These are phyloP conservation scores for Contarinia nasturtii DNA, from an alignment of 1,140 invertebrate genomes.

Conservation along the genomic window DNA sequence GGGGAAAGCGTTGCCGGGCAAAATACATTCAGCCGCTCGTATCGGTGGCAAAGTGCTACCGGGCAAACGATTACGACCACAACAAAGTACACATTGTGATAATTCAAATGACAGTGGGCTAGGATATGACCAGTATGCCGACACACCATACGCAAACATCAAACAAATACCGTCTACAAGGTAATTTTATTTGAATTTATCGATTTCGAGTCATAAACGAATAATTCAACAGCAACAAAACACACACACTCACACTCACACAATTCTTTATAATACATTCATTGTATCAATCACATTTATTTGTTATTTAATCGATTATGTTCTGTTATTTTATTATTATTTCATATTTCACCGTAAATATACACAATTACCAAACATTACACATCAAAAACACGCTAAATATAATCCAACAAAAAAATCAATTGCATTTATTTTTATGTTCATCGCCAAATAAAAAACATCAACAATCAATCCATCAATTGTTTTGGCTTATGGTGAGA, in stretches of 20 bases:
- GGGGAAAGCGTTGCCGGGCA: constrained; percentile 31
- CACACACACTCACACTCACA: too few species aligned
- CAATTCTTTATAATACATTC: too few species aligned
- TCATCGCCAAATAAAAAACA: too few species aligned
- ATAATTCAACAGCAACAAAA: too few species aligned
- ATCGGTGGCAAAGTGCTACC: constrained; percentile 28
- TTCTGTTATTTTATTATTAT: constrained; percentile 7
- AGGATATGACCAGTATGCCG: constrained; percentile 43
- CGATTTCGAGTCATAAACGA: not conserved
- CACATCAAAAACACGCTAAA: too few species aligned
- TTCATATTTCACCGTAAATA: too few species aligned
- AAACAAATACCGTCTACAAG: not conserved
- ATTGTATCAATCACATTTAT: constrained; percentile 10
- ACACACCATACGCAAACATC: constrained; percentile 7
- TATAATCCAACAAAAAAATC: too few species aligned
- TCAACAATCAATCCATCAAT: too few species aligned
- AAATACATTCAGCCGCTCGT: constrained; percentile 23
- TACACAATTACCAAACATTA: too few species aligned
- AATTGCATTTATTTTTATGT: not conserved
- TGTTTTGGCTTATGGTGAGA: too few species aligned
- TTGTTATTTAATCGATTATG: constrained; percentile 10
- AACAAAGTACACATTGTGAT: constrained; percentile 35
- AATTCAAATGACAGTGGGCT: constrained; percentile 67
- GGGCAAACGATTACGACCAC: constrained; percentile 23
- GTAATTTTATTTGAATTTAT: not conserved